Conservation (phyloP, 1,140 invertebrate genomes). For the Halictus rubicundus region DNA sequence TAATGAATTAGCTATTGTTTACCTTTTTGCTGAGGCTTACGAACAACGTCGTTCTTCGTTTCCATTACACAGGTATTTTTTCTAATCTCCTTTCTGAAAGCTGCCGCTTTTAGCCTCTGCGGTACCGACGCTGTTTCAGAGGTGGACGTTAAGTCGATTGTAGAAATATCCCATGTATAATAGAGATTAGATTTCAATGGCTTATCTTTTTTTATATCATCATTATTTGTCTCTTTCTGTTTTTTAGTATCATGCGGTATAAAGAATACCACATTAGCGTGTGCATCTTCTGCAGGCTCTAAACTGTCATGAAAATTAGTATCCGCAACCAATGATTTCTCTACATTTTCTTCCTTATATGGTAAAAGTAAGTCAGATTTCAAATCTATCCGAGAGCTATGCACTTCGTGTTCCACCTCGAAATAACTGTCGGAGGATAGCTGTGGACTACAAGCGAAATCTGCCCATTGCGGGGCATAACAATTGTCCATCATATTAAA, state of each 20-base stretch:
- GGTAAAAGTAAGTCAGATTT: background rate
- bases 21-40: background rate
- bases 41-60: background rate
- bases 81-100: background rate
- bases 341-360: background rate
- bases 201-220: conserved; percentile 64
- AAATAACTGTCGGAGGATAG: conserved; percentile 65
- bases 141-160: background rate
- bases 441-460: conserved; percentile 69
- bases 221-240: conserved; percentile 61
- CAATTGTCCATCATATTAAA: conserved; percentile 62
- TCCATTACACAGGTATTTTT: background rate
- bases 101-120: background rate
- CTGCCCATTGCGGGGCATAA: conserved; percentile 58
- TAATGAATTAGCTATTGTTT: background rate
- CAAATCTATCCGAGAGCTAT: conserved; percentile 14
- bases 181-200: conserved; percentile 52
- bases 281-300: conserved; percentile 58
- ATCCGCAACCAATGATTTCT: background rate
- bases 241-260: conserved; percentile 57
- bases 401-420: conserved; percentile 50
- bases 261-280: conserved; percentile 59
- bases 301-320: conserved; percentile 48
- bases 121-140: background rate
- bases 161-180: conserved; percentile 46